phyloP scores from a whole-genome alignment of 2,797 vertebrate genomes.

The Pampus argenteus region DNA sequence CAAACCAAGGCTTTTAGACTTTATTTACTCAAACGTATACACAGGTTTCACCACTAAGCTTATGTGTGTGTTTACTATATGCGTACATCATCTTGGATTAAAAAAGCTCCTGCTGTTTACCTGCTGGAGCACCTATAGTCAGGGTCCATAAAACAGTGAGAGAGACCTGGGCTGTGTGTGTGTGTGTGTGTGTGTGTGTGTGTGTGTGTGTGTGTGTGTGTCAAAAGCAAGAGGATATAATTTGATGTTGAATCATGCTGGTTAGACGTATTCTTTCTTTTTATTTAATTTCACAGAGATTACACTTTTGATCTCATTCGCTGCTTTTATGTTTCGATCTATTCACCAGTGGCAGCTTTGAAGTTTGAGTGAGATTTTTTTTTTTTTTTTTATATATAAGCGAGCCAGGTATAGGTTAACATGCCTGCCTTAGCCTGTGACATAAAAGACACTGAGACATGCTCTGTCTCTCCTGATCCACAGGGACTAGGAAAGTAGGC shows the following conservation, averaged over 20 bases:
- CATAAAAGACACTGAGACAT: conserved; percentile 65
- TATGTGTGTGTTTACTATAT: conserved; percentile 18
- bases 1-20: conserved; percentile 8
- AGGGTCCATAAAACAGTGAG: conserved; percentile 42
- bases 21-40: conserved; percentile 4
- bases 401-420: conserved; percentile 65
- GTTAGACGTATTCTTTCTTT: conserved; percentile 64
- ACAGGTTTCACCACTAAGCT: conserved; percentile 20
- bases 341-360: conserved; percentile 64
- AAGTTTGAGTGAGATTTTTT: conserved; percentile 68
- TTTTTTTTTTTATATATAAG: no score
- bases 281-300: conserved; percentile 79
- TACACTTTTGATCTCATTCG: conserved; percentile 69
- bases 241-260: conserved; percentile 68
- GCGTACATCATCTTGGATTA: conserved; percentile 51
- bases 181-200: no score
- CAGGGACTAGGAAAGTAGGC: conserved; percentile 76
- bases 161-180: conserved; percentile 43
- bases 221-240: conserved; percentile 52
- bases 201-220: no score
- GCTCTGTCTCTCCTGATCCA: conserved; percentile 65
- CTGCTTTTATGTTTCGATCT: conserved; percentile 60
- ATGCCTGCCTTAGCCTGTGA: conserved; percentile 67
- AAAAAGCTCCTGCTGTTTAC: conserved; percentile 34
- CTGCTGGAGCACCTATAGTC: conserved; percentile 57